Evolutionary conservation across 2,888 invertebrate genomes (phyloP), one percentile per base, ranked within the genome.

Genomic region (Lobophora halterata): DNA sequence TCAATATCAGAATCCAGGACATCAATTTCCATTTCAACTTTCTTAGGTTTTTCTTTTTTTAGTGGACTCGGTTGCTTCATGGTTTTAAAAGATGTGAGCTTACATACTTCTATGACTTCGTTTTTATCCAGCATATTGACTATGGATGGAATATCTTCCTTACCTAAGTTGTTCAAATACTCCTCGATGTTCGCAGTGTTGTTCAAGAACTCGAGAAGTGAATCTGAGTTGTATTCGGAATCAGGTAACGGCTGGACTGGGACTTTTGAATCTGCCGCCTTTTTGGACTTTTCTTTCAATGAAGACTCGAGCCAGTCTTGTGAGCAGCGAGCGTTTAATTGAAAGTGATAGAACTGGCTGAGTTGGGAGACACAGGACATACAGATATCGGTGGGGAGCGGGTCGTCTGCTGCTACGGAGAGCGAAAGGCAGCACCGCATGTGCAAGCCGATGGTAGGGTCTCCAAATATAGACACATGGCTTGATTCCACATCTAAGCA

Each of bases 181-280:
- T 86, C 80, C 38, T 85, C 82, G 5, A 86, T 85, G 37, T 87
- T 86, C 1, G 76, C 82, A 17, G 83, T 86, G 39, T 80, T 87
- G 45, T 88, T 87, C 13, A 88, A 48, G 52, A 88, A 88, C 48
- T 88, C 87, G 26, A 88, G 35, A 3, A 88, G 69, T 3, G 88
- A 86, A 55, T 88, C 87, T 0, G 86, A 86, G 36, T 86, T 87
- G 49, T 86, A 87, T 64, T 88, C 86, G 0, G 82, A 85, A 52
- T 85, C 85, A 0, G 86, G 85, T 19, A 86, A 52, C 0, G 86
- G 86, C 45, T 83, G 83, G n/a, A 86, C 58, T 2, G 67, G 63
- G 4, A 66, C 68, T 66, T 82, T 86, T 1, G 55, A 58, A 57
- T 82, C 82, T 1, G 53, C 31, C 0, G 57, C 46, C 46, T 79